Conservation (phyloP, 1,140 invertebrate species). For the Drosophila subpulchrella region DNA sequence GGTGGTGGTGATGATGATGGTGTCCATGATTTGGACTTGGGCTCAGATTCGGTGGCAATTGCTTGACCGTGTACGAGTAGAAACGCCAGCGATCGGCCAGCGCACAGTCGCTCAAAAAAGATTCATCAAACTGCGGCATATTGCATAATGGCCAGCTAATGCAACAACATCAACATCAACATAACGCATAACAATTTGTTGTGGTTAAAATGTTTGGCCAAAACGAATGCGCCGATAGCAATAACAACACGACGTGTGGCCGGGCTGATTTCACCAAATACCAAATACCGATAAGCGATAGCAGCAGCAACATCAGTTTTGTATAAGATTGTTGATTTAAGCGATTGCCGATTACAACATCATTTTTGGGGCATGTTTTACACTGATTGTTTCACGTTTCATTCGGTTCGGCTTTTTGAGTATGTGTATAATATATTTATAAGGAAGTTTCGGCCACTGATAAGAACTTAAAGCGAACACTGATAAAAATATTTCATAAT, state of each 20-base stretch:
- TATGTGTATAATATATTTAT: no score
- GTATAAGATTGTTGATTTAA: slow-evolving; percentile 8
- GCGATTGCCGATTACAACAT: slow-evolving; percentile 21
- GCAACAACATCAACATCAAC: not conserved
- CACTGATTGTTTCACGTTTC: slow-evolving; percentile 1
- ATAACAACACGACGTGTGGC: not conserved
- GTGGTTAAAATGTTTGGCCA: slow-evolving; percentile 2
- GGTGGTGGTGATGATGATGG: not conserved
- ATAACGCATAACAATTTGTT: slow-evolving; percentile 30
- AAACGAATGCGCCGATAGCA: slow-evolving; percentile 11
- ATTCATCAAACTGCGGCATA: slow-evolving; percentile 82
- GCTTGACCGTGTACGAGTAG: slow-evolving; percentile 75
- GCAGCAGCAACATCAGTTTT: slow-evolving; percentile 1
- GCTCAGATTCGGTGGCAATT: slow-evolving; percentile 18
- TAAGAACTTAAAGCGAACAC: not conserved
- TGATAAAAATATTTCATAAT: not conserved
- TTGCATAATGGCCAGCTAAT: slow-evolving; percentile 62
- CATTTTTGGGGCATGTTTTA: not conserved
- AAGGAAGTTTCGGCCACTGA: not conserved
- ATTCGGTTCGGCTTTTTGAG: not conserved
- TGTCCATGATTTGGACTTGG: not conserved
- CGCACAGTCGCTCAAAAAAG: slow-evolving; percentile 77
- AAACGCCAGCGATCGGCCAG: slow-evolving; percentile 70
- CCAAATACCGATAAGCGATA: slow-evolving; percentile 15
- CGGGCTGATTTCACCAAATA: slow-evolving; percentile 15